These are phyloP conservation scores for Drosophila mimica DNA, from an alignment of 2,888 invertebrate species.

Conservation along the genomic window DNA sequence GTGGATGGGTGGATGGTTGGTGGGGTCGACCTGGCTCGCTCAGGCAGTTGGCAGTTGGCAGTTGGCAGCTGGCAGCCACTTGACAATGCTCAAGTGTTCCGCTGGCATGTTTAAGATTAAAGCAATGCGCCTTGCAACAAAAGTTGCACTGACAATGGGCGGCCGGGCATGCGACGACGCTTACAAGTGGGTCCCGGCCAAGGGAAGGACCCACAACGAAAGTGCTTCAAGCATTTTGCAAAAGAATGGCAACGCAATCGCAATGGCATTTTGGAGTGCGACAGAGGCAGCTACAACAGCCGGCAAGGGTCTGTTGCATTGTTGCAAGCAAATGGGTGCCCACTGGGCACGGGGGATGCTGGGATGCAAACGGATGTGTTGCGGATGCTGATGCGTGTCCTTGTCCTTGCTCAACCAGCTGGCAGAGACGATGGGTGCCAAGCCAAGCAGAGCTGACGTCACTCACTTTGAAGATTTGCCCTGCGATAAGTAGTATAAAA, in stretches of 20 bases:
- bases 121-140: slow-evolving; percentile 76
- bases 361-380: slow-evolving; percentile 1
- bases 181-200: slow-evolving; percentile 53
- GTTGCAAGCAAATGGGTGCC: slow-evolving; percentile 30
- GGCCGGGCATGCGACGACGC: slow-evolving; percentile 62
- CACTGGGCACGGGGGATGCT: slow-evolving; percentile 4
- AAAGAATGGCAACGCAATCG: slow-evolving; percentile 76
- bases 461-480: slow-evolving; percentile 61
- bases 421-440: slow-evolving; percentile 36
- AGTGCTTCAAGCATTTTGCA: slow-evolving; percentile 72
- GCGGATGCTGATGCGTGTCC: slow-evolving; percentile 50
- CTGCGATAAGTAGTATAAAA: slow-evolving; percentile 32
- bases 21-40: slow-evolving; percentile 22
- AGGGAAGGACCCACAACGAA: slow-evolving; percentile 43
- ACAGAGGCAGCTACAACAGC: slow-evolving; percentile 33
- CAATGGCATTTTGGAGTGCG: slow-evolving; percentile 70
- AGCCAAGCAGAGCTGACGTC: slow-evolving; percentile 37
- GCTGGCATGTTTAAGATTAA: slow-evolving; percentile 80
- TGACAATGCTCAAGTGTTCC: slow-evolving; percentile 79
- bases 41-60: slow-evolving; percentile 51
- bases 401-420: slow-evolving; percentile 72
- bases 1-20: not conserved
- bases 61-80: slow-evolving; percentile 66
- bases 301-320: slow-evolving; percentile 45
- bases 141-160: slow-evolving; percentile 77